Base-by-base conservation (phyloP, 2,888 invertebrate genomes). In the Arge pagana region DNA sequence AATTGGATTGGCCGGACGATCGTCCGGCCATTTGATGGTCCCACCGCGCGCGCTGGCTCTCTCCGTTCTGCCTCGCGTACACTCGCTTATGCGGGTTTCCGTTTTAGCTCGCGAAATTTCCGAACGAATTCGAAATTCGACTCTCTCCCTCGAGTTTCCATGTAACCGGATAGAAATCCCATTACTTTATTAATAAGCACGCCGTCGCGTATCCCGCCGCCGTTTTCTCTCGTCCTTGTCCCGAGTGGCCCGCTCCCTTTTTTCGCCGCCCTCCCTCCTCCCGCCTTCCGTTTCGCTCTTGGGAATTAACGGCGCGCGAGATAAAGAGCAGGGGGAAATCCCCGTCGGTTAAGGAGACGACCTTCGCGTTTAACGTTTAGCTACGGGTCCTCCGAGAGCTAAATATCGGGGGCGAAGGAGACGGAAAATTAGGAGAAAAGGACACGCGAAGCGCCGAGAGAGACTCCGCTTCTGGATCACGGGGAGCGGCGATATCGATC, bases 131-230 rank as follows among this genome's bases (percentile, higher is more conserved):
- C n/a, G n/a, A n/a, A n/a, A n/a, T n/a, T n/a, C n/a, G n/a, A n/a
- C n/a, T n/a, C n/a, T n/a, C n/a, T n/a, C n/a, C n/a, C n/a, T n/a
- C n/a, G n/a, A n/a, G n/a, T n/a, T n/a, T n/a, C n/a, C n/a, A n/a
- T n/a, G n/a, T 33, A 45, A 23, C 23, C 15, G 45, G 19, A 45
- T 45, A 45, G 45, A 33, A 45, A 45, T 33, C 45, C 45, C 45
- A 45, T 45, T 45, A 45, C 45, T 45, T 45, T 33, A 45, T 45
- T 45, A 45, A 45, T 45, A 45, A 45, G 33, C 33, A 35, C 23
- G 33, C 45, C 16, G 23, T 13, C 33, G 33, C 13, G 24, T 23
- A 18, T 18, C 42, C 13, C 45, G 33, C 23, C 23, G 33, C 33
- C 21, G 31, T 45, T 33, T 33, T 19, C 3, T 37, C 37, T 16